A percentile compares a stretch with the other conserved stretches of the same genome.
phyloP scores from a whole-genome alignment of 2,888 invertebrate species.

The Drosophila mimetica region DNA sequence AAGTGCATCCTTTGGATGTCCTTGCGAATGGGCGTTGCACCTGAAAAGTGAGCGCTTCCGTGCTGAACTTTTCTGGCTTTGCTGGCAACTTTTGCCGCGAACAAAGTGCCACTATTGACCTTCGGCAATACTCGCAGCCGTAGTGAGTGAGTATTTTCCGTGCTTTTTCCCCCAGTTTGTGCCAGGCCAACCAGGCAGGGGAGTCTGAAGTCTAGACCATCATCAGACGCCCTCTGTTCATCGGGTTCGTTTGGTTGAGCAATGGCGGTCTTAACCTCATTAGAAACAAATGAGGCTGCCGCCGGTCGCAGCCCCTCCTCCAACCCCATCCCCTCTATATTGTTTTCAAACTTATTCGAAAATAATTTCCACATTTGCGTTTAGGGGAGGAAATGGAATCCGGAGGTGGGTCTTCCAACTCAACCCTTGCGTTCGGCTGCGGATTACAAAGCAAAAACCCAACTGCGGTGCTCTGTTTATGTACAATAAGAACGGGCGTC shows the following conservation, averaged over 20 bases:
- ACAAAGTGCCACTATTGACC: conserved; percentile 46
- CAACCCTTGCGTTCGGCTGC: conserved; percentile 44
- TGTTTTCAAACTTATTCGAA: conserved; percentile 70
- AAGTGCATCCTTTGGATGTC: conserved; percentile 8
- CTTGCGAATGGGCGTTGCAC: conserved; percentile 17
- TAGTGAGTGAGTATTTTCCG: conserved; percentile 31
- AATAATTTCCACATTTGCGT: conserved; percentile 69
- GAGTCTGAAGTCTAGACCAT: conserved; percentile 75
- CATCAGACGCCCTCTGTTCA: conserved; percentile 63
- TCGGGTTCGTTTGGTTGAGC: conserved; percentile 44
- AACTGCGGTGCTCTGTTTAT: conserved; percentile 41
- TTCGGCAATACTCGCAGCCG: conserved; percentile 42
- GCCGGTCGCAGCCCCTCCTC: conserved; percentile 8
- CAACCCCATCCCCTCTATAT: conserved; percentile 12
- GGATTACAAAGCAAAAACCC: conserved; percentile 24
- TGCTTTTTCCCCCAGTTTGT: conserved; percentile 46
- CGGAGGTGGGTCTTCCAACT: conserved; percentile 7
- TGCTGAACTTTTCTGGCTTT: conserved; percentile 22
- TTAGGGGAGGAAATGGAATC: conserved; percentile 15
- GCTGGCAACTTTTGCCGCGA: conserved; percentile 34
- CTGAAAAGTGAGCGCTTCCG: conserved; percentile 23
- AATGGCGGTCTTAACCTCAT: conserved; percentile 79
- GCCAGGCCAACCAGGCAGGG: conserved; percentile 5
- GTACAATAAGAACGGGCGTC: conserved; percentile 40
- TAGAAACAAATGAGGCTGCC: conserved; percentile 60